phyloP scores from a whole-genome alignment of 2,888 invertebrate species.

The Atrina japonica region DNA sequence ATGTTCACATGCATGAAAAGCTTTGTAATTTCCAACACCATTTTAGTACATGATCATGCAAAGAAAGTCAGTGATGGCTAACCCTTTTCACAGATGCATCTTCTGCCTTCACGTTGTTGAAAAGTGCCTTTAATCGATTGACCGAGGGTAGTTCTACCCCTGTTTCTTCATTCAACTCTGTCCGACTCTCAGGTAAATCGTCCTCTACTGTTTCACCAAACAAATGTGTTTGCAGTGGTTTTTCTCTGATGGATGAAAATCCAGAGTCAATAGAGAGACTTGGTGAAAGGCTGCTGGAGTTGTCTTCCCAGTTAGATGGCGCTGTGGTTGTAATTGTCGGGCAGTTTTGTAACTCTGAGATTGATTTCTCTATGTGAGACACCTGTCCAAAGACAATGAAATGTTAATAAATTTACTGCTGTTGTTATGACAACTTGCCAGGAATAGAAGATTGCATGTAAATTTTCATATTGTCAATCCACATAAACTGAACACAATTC shows the following conservation, averaged over 20 bases:
- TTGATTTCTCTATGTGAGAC: too few relatives aligned
- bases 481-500: too few relatives aligned
- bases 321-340: conserved; percentile 22
- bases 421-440: background rate
- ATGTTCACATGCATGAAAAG: too few relatives aligned
- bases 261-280: conserved; percentile 60
- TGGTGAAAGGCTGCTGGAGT: conserved; percentile 49
- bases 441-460: background rate
- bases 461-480: too few relatives aligned
- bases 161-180: conserved; percentile 67
- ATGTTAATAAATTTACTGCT: too few relatives aligned
- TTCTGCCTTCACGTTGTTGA: conserved; percentile 50
- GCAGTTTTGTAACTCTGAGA: conserved; percentile 11
- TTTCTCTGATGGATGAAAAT: conserved; percentile 47
- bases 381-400: too few relatives aligned
- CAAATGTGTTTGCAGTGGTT: conserved; percentile 49
- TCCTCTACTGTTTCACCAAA: conserved; percentile 63
- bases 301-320: conserved; percentile 20
- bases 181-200: conserved; percentile 71
- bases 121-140: conserved; percentile 71
- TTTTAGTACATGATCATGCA: background rate
- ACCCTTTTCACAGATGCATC: conserved; percentile 64
- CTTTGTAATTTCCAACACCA: background rate
- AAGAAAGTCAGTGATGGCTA: conserved; percentile 41
- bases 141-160: conserved; percentile 75